These are phyloP conservation scores for Brachyptera risi DNA, from an alignment of 2,888 invertebrate species.

Conservation along the genomic window DNA sequence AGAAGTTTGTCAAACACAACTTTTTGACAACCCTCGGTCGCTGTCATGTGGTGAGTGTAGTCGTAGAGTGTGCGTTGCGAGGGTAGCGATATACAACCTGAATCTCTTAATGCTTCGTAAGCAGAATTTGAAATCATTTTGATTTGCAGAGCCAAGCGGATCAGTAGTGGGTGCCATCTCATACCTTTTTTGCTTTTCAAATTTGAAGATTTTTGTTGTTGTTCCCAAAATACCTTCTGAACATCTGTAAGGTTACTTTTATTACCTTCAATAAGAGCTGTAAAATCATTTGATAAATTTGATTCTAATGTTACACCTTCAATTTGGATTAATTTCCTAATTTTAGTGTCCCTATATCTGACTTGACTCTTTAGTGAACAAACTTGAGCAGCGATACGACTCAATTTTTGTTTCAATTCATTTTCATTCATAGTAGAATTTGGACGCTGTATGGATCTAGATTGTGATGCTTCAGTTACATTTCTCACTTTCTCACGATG, in stretches of 20 bases:
- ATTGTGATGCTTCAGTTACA: too few relatives aligned
- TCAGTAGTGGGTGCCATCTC: conserved; percentile 8
- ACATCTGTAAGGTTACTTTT: not conserved
- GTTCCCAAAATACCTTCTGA: not conserved
- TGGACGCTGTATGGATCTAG: too few relatives aligned
- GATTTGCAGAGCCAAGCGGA: not conserved
- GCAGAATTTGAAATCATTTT: not conserved
- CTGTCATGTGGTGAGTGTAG: not conserved
- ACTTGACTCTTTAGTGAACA: too few relatives aligned
- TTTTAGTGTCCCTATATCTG: too few relatives aligned
- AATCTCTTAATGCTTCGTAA: not conserved
- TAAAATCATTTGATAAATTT: not conserved
- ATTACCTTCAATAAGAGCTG: not conserved
- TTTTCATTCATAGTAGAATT: too few relatives aligned
- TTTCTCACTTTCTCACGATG: too few relatives aligned
- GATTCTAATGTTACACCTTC: not conserved
- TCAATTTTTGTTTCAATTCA: too few relatives aligned
- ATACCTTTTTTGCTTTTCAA: conserved; percentile 2
- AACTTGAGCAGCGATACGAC: too few relatives aligned
- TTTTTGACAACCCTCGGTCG: not conserved
- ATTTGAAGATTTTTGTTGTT: not conserved
- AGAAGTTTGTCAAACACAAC: not conserved
- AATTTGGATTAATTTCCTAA: too few relatives aligned
- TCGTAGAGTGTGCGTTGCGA: not conserved
- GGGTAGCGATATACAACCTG: not conserved